Percentiles rank a stretch among this genome's conserved stretches.
Evolutionary conservation across 64 coral and sea anemone species (phyloP).

Genomic region (Montipora foliosa): DNA sequence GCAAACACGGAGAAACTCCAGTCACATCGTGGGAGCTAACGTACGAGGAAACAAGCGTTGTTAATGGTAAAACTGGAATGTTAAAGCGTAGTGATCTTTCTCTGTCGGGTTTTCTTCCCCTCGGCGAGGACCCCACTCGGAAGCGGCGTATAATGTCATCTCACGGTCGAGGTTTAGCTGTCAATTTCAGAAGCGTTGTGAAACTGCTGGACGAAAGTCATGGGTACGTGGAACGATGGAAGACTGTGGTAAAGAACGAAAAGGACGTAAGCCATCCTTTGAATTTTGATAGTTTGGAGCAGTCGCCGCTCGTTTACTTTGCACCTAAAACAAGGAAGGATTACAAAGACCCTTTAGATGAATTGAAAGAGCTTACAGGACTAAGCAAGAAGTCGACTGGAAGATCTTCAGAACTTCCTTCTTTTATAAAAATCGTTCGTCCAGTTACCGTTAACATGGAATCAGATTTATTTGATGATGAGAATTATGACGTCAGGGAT

Average conservation of each 20-base stretch:
- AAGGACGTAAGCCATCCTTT: background rate
- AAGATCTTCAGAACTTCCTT: constrained; percentile 34
- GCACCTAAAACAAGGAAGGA: background rate
- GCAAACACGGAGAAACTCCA: background rate
- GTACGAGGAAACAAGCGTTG: constrained; percentile 55
- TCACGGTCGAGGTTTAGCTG: background rate
- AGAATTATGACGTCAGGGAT: background rate
- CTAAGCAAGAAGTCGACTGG: background rate
- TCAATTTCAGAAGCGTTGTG: constrained; percentile 54
- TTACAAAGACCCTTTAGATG: background rate
- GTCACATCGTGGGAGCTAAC: constrained; percentile 11
- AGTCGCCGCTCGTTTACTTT: constrained; percentile 15
- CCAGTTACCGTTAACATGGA: background rate
- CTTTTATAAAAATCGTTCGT: background rate
- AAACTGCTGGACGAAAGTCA: constrained; percentile 5
- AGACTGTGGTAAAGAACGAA: background rate
- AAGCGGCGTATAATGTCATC: background rate
- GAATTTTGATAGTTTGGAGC: background rate
- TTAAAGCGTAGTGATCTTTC: constrained; percentile 30
- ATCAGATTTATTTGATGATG: background rate
- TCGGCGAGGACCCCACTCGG: background rate
- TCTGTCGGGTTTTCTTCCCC: constrained; percentile 17
- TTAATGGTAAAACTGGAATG: constrained; percentile 64
- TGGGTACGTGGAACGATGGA: background rate
- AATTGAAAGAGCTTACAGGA: background rate